Evolutionary conservation across 1,140 invertebrate genomes (phyloP).

Genomic region (Zaprionus davidi): DNA sequence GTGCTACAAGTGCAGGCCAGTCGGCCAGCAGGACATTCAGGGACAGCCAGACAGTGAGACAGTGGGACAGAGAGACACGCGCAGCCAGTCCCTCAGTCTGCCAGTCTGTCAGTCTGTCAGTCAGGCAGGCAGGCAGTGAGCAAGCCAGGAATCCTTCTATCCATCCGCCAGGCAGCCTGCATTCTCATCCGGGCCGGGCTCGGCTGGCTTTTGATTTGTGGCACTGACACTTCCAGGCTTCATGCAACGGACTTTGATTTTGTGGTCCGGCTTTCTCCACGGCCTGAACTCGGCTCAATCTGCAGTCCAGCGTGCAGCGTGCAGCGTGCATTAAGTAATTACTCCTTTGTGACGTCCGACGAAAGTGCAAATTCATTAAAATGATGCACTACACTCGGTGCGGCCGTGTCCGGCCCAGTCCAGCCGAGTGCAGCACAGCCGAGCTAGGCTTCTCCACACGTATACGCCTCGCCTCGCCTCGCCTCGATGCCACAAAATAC

Average conservation of each 20-base stretch:
- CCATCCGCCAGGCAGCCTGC: conserved; percentile 17
- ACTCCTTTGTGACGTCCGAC: conserved; percentile 69
- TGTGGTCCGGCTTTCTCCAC: conserved; percentile 39
- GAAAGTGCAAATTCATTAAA: conserved; percentile 77
- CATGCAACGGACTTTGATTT: conserved; percentile 68
- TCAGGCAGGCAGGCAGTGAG: background rate
- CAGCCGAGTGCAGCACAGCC: too few species aligned
- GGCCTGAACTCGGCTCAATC: conserved; percentile 2
- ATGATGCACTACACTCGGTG: conserved; percentile 51
- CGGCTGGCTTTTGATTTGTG: conserved; percentile 57
- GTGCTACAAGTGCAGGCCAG: conserved; percentile 61
- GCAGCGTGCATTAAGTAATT: conserved; percentile 72
- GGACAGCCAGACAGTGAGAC: background rate
- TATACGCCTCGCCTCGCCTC: conserved; percentile 11
- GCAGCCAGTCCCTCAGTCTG: conserved; percentile 29
- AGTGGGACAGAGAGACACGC: background rate
- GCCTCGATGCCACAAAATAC: background rate
- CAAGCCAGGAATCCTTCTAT: too few species aligned
- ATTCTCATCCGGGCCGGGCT: conserved; percentile 41
- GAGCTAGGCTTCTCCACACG: conserved; percentile 1
- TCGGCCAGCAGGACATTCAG: conserved; percentile 14
- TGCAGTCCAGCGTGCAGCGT: background rate
- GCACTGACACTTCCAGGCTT: conserved; percentile 40
- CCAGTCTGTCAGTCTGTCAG: background rate
- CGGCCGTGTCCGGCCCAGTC: too few species aligned